A percentile compares a stretch with the other conserved stretches of the same genome.
These are phyloP conservation scores for Hymenochirus boettgeri DNA, from an alignment of 2,113 vertebrate genomes.

Conservation along the genomic window DNA sequence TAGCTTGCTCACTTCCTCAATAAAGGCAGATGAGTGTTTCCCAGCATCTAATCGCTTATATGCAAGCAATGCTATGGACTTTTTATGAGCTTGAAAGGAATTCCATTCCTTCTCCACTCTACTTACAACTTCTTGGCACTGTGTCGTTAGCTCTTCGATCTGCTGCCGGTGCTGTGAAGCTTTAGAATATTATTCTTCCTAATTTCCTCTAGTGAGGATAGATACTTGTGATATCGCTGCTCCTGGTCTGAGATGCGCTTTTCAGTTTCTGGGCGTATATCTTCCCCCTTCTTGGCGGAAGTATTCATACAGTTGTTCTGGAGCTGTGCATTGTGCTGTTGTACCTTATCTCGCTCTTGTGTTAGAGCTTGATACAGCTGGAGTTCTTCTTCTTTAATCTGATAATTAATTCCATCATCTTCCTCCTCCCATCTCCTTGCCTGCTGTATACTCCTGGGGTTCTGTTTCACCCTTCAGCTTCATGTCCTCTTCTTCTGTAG, in stretches of 20 bases:
- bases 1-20: slow-evolving; percentile 51
- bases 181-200: slow-evolving; percentile 39
- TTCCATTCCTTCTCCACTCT: slow-evolving; percentile 60
- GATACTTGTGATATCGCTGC: slow-evolving; percentile 51
- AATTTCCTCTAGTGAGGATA: slow-evolving; percentile 56
- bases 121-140: slow-evolving; percentile 48
- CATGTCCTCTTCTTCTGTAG: neutral
- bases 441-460: neutral
- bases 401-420: neutral
- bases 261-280: slow-evolving; percentile 23
- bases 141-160: slow-evolving; percentile 45
- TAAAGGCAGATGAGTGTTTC: slow-evolving; percentile 45
- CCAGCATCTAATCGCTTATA: slow-evolving; percentile 47
- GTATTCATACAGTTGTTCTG: slow-evolving; percentile 60
- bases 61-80: slow-evolving; percentile 49
- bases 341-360: slow-evolving; percentile 51
- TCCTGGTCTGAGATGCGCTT: slow-evolving; percentile 48
- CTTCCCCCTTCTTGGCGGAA: slow-evolving; percentile 53
- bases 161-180: slow-evolving; percentile 45
- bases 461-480: neutral
- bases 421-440: neutral
- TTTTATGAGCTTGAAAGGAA: slow-evolving; percentile 54
- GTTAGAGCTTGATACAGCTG: slow-evolving; percentile 50
- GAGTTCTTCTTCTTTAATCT: slow-evolving; percentile 38
- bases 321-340: slow-evolving; percentile 51